Evolutionary conservation across 2,113 vertebrate genomes (phyloP).

Genomic region (Sula dactylatra): DNA sequence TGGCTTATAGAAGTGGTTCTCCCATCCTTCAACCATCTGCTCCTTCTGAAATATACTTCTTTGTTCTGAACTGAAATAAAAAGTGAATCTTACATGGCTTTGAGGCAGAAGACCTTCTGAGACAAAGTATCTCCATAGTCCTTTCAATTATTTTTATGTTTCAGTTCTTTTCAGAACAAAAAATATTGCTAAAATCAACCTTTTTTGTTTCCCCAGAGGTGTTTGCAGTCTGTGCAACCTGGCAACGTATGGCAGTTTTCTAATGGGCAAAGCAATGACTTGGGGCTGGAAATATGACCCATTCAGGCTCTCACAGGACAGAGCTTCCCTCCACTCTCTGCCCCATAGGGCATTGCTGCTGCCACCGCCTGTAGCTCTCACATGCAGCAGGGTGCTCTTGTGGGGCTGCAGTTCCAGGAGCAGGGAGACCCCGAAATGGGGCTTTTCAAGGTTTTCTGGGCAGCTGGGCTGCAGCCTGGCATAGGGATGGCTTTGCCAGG

Average conservation of each 20-base stretch:
- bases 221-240: background rate
- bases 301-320: background rate
- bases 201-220: background rate
- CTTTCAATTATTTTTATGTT: background rate
- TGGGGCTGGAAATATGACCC: too few species aligned
- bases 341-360: rapidly evolving
- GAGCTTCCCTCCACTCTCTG: background rate
- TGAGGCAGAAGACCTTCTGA: background rate
- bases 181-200: background rate
- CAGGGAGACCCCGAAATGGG: background rate
- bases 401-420: background rate
- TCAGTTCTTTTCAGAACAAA: background rate
- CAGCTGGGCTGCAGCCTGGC: background rate
- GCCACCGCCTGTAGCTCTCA: background rate
- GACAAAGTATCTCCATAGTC: background rate
- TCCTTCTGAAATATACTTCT: background rate
- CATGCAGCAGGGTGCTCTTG: rapidly evolving
- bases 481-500: background rate
- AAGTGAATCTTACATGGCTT: background rate
- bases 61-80: background rate
- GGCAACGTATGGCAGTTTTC: background rate
- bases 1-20: background rate
- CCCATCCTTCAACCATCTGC: background rate
- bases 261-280: background rate
- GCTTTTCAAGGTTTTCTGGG: background rate